Conservation (phyloP, 2,888 invertebrate species). For the Drosophila eohydei region DNA sequence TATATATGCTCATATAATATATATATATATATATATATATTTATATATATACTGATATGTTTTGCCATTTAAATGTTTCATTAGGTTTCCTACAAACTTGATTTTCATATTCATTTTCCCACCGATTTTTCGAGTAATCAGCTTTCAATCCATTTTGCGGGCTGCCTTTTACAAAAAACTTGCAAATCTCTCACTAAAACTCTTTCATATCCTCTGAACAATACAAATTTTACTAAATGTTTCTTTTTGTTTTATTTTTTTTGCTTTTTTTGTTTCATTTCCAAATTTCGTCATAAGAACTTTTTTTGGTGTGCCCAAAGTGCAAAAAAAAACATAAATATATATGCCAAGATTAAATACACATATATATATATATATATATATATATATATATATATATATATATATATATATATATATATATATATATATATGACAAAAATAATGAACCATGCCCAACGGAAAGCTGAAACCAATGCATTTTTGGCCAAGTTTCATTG, state of each 20-base stretch:
- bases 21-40: background rate
- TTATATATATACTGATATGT: conserved; percentile 76
- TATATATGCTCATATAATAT: conserved; percentile 25
- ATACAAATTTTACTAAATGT: conserved; percentile 51
- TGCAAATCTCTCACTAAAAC: conserved; percentile 53
- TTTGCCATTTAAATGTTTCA: conserved; percentile 73
- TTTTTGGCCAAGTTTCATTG: conserved; percentile 64
- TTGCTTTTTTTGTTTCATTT: conserved; percentile 4
- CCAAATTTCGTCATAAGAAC: conserved; percentile 69
- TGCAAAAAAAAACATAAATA: conserved; percentile 36
- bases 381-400: conserved; percentile 2
- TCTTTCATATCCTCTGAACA: conserved; percentile 46
- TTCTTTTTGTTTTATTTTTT: background rate
- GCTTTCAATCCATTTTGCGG: conserved; percentile 3
- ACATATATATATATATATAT: background rate
- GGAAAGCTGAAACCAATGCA: conserved; percentile 69
- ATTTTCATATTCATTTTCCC: conserved; percentile 4
- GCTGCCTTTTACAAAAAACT: conserved; percentile 42
- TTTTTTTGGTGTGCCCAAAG: conserved; percentile 52
- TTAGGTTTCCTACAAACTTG: conserved; percentile 46
- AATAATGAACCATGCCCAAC: conserved; percentile 38
- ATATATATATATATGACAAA: conserved; percentile 1
- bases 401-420: background rate
- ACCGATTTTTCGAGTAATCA: conserved; percentile 30
- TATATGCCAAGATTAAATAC: conserved; percentile 10